A percentile compares a stretch with the other conserved stretches of the same genome.
Conservation (phyloP, 2,113 vertebrate species). For the Ophiodon elongatus region DNA sequence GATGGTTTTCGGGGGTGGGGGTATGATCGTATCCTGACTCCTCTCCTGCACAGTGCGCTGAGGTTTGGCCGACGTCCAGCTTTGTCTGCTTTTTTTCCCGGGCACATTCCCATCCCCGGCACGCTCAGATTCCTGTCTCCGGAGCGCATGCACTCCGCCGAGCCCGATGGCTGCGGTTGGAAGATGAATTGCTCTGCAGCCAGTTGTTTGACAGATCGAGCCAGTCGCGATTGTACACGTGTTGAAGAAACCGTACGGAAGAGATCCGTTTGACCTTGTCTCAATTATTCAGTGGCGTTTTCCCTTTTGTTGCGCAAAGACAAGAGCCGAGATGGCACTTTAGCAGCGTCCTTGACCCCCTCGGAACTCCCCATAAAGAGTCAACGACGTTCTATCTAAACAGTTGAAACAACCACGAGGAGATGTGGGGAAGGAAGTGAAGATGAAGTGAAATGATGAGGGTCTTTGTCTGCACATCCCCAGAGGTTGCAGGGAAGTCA, state of each 20-base stretch:
- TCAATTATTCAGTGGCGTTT: conserved; percentile 69
- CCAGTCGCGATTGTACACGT: conserved; percentile 64
- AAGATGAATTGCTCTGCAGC: conserved; percentile 72
- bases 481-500: conserved; percentile 47
- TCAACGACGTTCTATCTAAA: conserved; percentile 48
- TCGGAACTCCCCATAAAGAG: conserved; percentile 17
- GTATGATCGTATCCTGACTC: conserved; percentile 69
- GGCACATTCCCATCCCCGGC: conserved; percentile 75
- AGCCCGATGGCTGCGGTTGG: conserved; percentile 71
- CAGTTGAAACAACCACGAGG: conserved; percentile 57
- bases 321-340: conserved; percentile 58
- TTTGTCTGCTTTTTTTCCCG: conserved; percentile 72
- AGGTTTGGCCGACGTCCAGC: conserved; percentile 81
- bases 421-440: conserved; percentile 46
- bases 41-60: conserved; percentile 49
- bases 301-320: conserved; percentile 59
- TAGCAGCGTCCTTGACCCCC: conserved; percentile 61
- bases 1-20: conserved; percentile 44
- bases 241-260: conserved; percentile 60
- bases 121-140: conserved; percentile 69
- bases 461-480: conserved; percentile 63
- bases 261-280: conserved; percentile 66
- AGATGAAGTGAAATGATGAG: conserved; percentile 59
- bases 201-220: conserved; percentile 80
- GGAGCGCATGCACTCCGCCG: conserved; percentile 68